Evolutionary conservation across 2,113 vertebrate species (phyloP).

Genomic region (Todiramphus saurophagus): DNA sequence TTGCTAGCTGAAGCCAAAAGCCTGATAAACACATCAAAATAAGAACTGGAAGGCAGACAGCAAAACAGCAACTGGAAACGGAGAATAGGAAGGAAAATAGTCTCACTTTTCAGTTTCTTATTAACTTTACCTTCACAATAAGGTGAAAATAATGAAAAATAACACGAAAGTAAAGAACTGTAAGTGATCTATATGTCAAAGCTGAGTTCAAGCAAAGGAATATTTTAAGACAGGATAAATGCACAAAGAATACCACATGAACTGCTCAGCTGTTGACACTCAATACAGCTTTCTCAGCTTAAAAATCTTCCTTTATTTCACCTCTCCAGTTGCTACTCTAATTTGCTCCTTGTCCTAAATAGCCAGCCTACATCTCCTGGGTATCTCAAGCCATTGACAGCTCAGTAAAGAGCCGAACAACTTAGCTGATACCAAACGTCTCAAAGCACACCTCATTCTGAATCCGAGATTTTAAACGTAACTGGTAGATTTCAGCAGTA

Average conservation of each 20-base stretch:
- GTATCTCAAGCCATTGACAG: not conserved
- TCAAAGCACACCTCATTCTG: not conserved
- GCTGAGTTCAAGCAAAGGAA: not conserved
- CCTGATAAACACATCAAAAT: slow-evolving; percentile 46
- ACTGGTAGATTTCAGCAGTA: not conserved
- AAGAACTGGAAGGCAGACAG: slow-evolving; percentile 24
- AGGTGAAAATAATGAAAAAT: not conserved
- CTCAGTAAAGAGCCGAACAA: not conserved
- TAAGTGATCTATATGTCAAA: not conserved
- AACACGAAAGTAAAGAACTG: not conserved
- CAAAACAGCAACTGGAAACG: not conserved
- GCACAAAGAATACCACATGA: not conserved
- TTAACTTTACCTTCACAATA: slow-evolving; percentile 3
- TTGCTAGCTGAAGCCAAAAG: slow-evolving; percentile 32
- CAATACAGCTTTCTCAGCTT: not conserved
- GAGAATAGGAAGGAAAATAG: not conserved
- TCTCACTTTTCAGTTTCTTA: not conserved
- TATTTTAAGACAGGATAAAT: not conserved
- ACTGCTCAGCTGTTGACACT: not conserved
- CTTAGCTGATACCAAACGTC: not conserved
- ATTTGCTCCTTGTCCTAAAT: not conserved
- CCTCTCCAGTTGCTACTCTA: not conserved
- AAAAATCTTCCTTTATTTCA: not conserved
- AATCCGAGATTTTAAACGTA: not conserved
- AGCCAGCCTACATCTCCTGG: not conserved